Evolutionary conservation across 2,797 vertebrate genomes (phyloP).

Genomic region (Poecilia wingei): DNA sequence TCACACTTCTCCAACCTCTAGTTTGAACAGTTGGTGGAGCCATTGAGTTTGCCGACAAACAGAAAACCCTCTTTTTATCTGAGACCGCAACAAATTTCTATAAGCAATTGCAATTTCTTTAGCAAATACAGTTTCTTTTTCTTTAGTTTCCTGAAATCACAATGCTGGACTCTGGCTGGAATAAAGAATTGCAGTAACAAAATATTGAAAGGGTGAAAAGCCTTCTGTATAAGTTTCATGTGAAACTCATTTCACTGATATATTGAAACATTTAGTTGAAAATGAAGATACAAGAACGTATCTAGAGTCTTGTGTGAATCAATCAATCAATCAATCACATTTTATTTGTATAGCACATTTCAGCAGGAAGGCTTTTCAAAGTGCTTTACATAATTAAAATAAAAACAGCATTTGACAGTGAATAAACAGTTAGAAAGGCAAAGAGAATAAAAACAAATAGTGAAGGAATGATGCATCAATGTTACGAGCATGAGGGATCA

Average conservation of each 20-base stretch:
- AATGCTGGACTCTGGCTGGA: neutral
- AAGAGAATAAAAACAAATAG: too few species aligned
- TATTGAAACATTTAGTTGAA: conserved; percentile 67
- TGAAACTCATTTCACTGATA: conserved; percentile 58
- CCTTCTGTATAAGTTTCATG: conserved; percentile 56
- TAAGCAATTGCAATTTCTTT: neutral
- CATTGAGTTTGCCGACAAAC: conserved; percentile 37
- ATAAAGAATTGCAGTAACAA: conserved; percentile 21
- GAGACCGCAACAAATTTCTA: conserved; percentile 42
- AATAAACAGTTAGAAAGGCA: too few species aligned
- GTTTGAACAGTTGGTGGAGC: conserved; percentile 36
- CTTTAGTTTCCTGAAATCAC: conserved; percentile 2
- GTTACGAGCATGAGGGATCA: conserved; percentile 47
- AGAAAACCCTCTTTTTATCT: conserved; percentile 20
- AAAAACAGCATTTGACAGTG: too few species aligned
- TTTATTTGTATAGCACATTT: too few species aligned
- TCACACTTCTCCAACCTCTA: conserved; percentile 1
- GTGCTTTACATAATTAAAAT: too few species aligned
- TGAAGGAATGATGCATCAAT: conserved; percentile 52
- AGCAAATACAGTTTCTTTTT: neutral
- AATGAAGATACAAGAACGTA: conserved; percentile 53
- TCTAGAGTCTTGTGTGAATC: conserved; percentile 61
- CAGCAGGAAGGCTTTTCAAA: too few species aligned
- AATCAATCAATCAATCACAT: too few species aligned
- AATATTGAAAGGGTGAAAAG: conserved; percentile 30